Base-by-base conservation (phyloP, 2,888 invertebrate species). In the Chymomyza procnemis region DNA sequence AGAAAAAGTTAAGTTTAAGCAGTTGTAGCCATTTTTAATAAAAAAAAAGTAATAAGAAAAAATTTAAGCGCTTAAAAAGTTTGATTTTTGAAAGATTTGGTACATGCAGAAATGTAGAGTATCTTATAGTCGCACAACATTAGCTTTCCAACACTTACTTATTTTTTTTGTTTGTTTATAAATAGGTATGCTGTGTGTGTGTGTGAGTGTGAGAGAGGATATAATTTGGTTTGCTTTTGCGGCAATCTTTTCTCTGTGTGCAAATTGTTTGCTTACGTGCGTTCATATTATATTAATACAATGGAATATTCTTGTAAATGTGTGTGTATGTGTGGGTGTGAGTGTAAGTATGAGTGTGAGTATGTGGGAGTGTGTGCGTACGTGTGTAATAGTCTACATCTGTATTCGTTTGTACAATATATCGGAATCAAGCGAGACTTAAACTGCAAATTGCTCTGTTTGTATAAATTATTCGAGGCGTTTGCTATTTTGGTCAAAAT, bases 201-300 rank as follows among this genome's bases (percentile, higher is more conserved):
- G 34, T 41, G 12, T 41, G 34, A 41, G 34, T 41, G 6, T 30
- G 30, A 4, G 3, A 6, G 30, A 4, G 30, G 3, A 47, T 50
- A 4, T 34, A 9, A 22, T 41, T 34, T 58, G 9, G 16, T 58
- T 18, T 34, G 12, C n/a, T 34, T 58, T 58, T 46, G 9, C 16
- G 48, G 18, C 48, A 34, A 34, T 58, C 48, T 64, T 58, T 41
- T 58, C 46, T 50, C 34, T 59, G 12, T 18, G 12, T 30, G 21
- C 64, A 71, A 73, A 73, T 64, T 81, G 83, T 83, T 81, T 83
- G 78, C 73, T 65, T 76, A 78, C 83, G 81, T 85, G 81, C 76
- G 74, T 78, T 73, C 76, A 78, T 72, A 76, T 76, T 83, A 70
- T 76, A 82, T 41, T 41, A 41, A 41, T 41, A 12, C 34, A 41